phyloP scores from a whole-genome alignment of 2,888 invertebrate genomes.

The Lathronympha strigana region DNA sequence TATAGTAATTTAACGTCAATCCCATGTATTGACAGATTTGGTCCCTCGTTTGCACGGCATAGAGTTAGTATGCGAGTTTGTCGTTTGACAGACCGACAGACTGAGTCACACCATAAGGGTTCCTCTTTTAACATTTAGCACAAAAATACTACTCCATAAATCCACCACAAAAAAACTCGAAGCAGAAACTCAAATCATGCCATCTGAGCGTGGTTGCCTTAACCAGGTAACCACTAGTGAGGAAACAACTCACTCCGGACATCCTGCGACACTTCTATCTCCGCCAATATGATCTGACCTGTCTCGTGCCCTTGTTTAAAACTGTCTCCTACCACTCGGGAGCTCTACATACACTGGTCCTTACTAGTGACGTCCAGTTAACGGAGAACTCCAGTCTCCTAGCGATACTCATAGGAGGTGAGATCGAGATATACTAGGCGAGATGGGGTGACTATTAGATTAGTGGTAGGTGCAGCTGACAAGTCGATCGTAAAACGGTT shows the following conservation, averaged over 20 bases:
- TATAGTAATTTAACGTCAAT: too few relatives aligned
- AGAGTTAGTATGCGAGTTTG: too few relatives aligned
- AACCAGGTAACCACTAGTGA: constrained; percentile 20
- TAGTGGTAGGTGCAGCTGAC: constrained; percentile 20
- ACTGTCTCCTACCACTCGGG: neutral
- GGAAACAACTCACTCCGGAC: constrained; percentile 35
- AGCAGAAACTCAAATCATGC: neutral
- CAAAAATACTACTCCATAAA: too few relatives aligned
- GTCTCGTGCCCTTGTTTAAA: neutral
- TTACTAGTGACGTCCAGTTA: neutral
- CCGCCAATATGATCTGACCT: constrained; percentile 10
- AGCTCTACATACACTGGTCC: constrained; percentile 14
- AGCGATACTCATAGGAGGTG: neutral
- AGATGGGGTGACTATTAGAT: constrained; percentile 12
- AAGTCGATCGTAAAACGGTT: constrained; percentile 15
- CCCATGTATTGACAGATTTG: too few relatives aligned
- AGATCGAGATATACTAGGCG: constrained; percentile 8
- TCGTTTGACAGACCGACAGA: too few relatives aligned
- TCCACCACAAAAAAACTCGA: neutral
- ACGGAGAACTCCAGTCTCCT: neutral
- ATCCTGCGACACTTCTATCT: constrained; percentile 20
- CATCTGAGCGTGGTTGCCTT: constrained; percentile 2
- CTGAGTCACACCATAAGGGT: too few relatives aligned
- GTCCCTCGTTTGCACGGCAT: too few relatives aligned
- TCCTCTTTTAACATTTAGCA: too few relatives aligned